Evolutionary conservation across 37 sponge, comb jelly and placozoan genomes (phyloP).

Genomic region (Petrosia ficiformis): DNA sequence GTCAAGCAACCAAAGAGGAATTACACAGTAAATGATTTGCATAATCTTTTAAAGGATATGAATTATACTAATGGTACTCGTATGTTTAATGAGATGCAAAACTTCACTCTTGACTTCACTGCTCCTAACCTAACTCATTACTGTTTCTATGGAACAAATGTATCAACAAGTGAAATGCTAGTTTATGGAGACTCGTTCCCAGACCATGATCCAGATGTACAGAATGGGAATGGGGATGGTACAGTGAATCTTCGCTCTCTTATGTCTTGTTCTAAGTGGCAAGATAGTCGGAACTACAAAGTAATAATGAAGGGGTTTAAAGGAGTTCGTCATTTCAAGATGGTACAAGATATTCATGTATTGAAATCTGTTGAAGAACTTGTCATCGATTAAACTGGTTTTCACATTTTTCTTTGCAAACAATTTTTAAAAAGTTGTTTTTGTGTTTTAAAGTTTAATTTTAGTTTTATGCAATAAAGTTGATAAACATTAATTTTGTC

Average conservation of each 20-base stretch:
- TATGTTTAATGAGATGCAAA: not conserved
- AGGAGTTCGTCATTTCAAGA: constrained; percentile 17
- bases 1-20: constrained; percentile 36
- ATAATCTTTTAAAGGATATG: constrained; percentile 46
- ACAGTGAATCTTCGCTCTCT: constrained; percentile 58
- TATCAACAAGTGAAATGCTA: constrained; percentile 36
- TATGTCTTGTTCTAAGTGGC: constrained; percentile 60
- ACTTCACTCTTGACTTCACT: constrained; percentile 9
- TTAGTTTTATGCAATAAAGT: too few species aligned
- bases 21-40: constrained; percentile 67
- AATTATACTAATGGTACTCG: constrained; percentile 26
- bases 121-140: constrained; percentile 49
- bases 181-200: constrained; percentile 42
- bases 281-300: constrained; percentile 5
- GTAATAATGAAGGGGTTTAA: constrained; percentile 16
- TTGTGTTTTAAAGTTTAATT: too few species aligned
- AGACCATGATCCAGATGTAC: constrained; percentile 30
- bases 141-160: constrained; percentile 58
- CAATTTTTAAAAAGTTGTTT: too few species aligned
- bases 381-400: too few species aligned
- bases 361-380: constrained; percentile 8
- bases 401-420: too few species aligned
- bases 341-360: constrained; percentile 26
- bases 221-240: constrained; percentile 64
- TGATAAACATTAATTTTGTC: too few species aligned